Conservation (phyloP, 2,797 vertebrate genomes). For the Lerista edwardsae region DNA sequence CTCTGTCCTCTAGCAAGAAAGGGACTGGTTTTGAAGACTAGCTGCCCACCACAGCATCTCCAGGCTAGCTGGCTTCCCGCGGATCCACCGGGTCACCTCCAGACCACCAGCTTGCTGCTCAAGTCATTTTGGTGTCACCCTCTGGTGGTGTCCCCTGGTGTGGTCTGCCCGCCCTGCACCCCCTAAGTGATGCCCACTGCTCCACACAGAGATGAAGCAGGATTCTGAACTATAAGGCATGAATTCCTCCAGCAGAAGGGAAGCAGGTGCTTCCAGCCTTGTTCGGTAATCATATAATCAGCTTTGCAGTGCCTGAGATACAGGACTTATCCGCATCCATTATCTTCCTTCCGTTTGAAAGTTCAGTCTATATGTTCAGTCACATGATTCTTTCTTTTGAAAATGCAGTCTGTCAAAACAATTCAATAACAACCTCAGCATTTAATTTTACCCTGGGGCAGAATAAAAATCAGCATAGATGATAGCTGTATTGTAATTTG, state of each 20-base stretch:
- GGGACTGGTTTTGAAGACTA: too few species aligned
- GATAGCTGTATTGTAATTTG: not conserved
- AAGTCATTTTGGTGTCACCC: too few species aligned
- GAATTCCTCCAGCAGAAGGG: not conserved
- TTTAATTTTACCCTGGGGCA: constrained; percentile 55
- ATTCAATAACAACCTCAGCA: constrained; percentile 53
- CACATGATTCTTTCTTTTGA: not conserved
- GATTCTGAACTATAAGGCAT: not conserved
- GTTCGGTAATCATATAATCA: not conserved
- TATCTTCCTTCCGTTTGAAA: not conserved
- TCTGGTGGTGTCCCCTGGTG: too few species aligned
- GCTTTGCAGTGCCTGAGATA: not conserved
- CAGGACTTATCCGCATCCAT: not conserved
- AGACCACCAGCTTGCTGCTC: too few species aligned
- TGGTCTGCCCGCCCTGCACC: too few species aligned
- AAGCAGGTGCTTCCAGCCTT: not conserved
- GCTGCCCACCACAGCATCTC: too few species aligned
- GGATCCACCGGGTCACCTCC: too few species aligned
- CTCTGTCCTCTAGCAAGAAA: too few species aligned
- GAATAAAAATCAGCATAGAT: constrained; percentile 43
- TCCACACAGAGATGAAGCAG: not conserved
- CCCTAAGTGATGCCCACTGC: not conserved
- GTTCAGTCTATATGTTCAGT: not conserved
- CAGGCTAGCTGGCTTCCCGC: too few species aligned
- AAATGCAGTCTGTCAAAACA: constrained; percentile 62